Evolutionary conservation across 2,113 vertebrate genomes (phyloP), one percentile per base, ranked within the genome.

Genomic region (Aythya baeri): DNA sequence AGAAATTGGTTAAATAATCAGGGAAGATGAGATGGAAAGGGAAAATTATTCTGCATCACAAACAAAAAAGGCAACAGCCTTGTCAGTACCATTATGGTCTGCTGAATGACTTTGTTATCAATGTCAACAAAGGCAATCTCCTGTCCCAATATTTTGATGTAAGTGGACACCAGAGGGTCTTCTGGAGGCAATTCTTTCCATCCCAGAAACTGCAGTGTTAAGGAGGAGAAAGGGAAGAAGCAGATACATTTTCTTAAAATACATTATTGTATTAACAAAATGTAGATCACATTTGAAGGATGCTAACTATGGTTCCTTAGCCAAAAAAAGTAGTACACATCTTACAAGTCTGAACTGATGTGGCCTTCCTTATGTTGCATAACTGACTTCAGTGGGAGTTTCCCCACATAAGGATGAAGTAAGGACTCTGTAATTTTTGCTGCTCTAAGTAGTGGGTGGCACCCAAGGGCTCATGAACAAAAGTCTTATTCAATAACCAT

Each of bases 91-190:
- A 13, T 93, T 80, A 97, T 74, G 81, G 75, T 94, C 79, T 97
- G 84, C 15, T 98, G 96, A 86, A 99, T 94, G 77, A 92, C 38
- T 8, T 96, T 94, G 96, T 98, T 98, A 95, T 98, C 97, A 68
- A 98, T 34, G 68, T 97, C 97, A 66, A 17, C 82, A 73, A 98
- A 99, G 54, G 94, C 81, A 1, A 99, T 85, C 96, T 99, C 98
- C 92, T 99, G 98, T 85, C 98, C 98, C 31, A 98, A 81, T 22
- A 98, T 3, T 97, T 98, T 99, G 83, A 98, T 0, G 27, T 98
- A 98, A 59, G 95, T 9, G 1, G 98, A 98, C 36, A 97, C 63
- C 83, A 98, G 36, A 21, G 97, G 97, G 59, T 98, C 93, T 83
- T 94, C 97, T 3, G 76, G 75, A 50, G 97, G 96, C 65, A 98